Evolutionary conservation across 2,797 vertebrate genomes (phyloP).

Genomic region (Dendrocincla tyrannina): DNA sequence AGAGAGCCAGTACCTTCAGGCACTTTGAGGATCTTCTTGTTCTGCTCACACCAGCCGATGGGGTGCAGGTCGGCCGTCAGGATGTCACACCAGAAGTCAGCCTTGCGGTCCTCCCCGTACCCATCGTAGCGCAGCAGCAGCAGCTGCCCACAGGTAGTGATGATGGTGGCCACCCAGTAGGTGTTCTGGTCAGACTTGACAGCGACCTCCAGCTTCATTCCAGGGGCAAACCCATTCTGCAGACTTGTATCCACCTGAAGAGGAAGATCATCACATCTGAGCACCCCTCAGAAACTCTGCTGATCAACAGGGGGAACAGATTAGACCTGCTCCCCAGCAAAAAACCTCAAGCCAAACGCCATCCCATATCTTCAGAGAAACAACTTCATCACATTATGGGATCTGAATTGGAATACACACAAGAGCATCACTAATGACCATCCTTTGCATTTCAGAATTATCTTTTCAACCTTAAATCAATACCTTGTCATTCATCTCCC

Average conservation of each 20-base stretch:
- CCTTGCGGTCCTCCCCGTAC: slow-evolving; percentile 91
- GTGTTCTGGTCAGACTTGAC: slow-evolving; percentile 84
- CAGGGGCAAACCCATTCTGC: slow-evolving; percentile 92
- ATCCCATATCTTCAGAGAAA: neutral
- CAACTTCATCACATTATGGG: neutral
- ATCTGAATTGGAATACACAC: neutral
- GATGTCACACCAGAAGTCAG: slow-evolving; percentile 98
- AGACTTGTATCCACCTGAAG: slow-evolving; percentile 92
- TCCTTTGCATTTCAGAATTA: neutral
- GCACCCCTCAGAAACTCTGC: neutral
- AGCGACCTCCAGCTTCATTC: slow-evolving; percentile 96
- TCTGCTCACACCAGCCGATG: slow-evolving; percentile 93
- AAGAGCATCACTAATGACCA: neutral
- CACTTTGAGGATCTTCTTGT: slow-evolving; percentile 87
- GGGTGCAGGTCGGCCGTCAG: slow-evolving; percentile 92
- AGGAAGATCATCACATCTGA: neutral
- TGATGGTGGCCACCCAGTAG: slow-evolving; percentile 93
- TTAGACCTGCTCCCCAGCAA: neutral
- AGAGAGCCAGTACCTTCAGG: slow-evolving; percentile 84
- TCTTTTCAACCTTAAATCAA: neutral
- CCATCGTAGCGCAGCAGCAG: slow-evolving; percentile 94
- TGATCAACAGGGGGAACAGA: neutral
- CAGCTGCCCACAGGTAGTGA: slow-evolving; percentile 95
- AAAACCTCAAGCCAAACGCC: neutral
- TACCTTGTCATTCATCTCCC: neutral